phyloP scores from a whole-genome alignment of 2,113 vertebrate species.

The Corythaixoides concolor region DNA sequence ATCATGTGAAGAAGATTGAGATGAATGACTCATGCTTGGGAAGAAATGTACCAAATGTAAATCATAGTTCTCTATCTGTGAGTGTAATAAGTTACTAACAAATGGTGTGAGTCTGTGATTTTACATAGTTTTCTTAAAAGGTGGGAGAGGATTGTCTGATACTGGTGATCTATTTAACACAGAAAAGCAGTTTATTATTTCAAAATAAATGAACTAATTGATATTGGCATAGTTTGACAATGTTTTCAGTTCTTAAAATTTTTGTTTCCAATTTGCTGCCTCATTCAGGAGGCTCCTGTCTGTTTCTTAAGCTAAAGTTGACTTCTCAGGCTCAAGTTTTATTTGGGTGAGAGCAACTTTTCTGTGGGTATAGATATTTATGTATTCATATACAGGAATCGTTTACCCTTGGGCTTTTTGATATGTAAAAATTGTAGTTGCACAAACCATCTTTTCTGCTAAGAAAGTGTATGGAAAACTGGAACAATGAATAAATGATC shows the following conservation, averaged over 20 bases:
- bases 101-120: neutral
- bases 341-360: neutral
- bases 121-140: neutral
- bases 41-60: neutral
- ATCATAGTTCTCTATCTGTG: neutral
- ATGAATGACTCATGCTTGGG: neutral
- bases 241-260: neutral
- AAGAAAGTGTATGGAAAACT: neutral
- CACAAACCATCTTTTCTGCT: neutral
- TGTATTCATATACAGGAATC: neutral
- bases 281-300: neutral
- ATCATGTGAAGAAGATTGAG: neutral
- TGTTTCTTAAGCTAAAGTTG: neutral
- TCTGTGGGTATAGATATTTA: neutral
- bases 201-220: neutral
- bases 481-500: neutral
- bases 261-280: neutral
- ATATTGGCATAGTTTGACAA: neutral
- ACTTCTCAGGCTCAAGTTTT: neutral
- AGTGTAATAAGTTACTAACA: neutral
- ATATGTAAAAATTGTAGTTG: neutral
- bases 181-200: neutral
- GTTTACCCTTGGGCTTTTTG: neutral
- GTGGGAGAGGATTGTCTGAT: neutral
- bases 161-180: neutral